Evolutionary conservation across 2,888 invertebrate species (phyloP), one percentile per base, ranked within the genome.

Genomic region (Aricia artaxerxes): DNA sequence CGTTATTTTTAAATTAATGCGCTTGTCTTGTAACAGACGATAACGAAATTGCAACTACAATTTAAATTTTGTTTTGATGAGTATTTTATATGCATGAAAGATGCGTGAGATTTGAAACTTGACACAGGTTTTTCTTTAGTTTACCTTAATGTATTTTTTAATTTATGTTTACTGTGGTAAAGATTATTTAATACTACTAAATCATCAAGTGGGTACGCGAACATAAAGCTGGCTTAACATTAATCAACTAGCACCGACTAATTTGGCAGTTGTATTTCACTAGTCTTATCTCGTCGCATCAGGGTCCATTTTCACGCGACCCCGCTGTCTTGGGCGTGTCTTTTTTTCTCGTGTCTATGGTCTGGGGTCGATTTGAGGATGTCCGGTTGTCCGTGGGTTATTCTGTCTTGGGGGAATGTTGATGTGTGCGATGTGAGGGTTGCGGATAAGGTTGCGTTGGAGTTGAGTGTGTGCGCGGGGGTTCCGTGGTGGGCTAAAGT

Each of bases 341-440:
- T 82, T 79, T 94, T 94, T 88, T 94, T 94, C 5, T 92, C 92
- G 61, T 82, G 85, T 40, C 92, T 84, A 88, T 97, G 98, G 88
- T 98, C 98, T 7, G 98, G 98, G 3, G 97, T 98, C 16, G 97
- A 97, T 88, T 98, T 98, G 72, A 98, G 90, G 84, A 98, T 97
- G 87, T 98, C 98, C 2, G 98, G 98, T 88, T 97, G 97, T 40
- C 96, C 96, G 82, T 95, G 94, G 0, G 94, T 91, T 0, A 91
- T 88, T 5, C 91, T 83, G 0, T 88, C 87, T 13, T 89, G 88
- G 7, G 87, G 90, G 82, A 90, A 91, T 0, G 91, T 90, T 0
- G 93, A 92, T 0, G 93, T 88, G 79, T 92, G 92, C 0, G 94
- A 94, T 0, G 94, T 94, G 0, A 94, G 80, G 0, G 90, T 89